Base-by-base conservation (phyloP, 2,888 invertebrate genomes). In the Saturnia pavonia region DNA sequence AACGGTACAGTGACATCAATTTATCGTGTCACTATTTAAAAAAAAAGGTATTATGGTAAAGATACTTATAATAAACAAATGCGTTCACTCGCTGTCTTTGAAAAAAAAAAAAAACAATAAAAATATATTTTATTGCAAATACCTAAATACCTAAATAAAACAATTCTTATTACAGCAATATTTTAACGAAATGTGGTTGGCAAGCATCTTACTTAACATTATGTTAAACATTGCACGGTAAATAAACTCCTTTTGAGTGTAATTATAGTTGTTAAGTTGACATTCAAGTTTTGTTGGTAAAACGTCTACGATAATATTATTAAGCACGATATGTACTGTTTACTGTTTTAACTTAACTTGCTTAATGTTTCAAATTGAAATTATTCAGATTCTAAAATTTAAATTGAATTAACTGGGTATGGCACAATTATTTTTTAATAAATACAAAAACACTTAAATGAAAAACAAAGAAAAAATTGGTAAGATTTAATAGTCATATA, bases 201-300 rank as follows among this genome's bases (percentile, higher is more conserved):
- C 22, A 54, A 54, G 22, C n/a, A n/a, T n/a, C n/a, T n/a, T 22
- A n/a, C n/a, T 54, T 11, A 54, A 22, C 22, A 2, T 57, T 25
- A 25, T 25, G 1, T 57, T 25, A 57, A 57, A 57, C 25, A 34
- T 34, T 34, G 34, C 34, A 57, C 22, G 25, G 57, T 57, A 57
- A 25, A 57, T 57, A 25, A 57, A 57, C 57, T 25, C 22, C 14
- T 25, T 25, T 57, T n/a, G n/a, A 12, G 25, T 0, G 25, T 57
- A 57, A 57, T 57, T 57, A 57, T 57, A 57, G 25, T 25, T 57
- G 57, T 25, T 57, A 25, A 57, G 25, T 11, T 57, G 57, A 57
- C 22, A 11, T 25, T 14, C n/a, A 51, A 57, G 22, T 25, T 25
- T 57, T 57, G 57, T 57, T 57, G 22, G 57, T 57, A 25, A 27